Conservation (phyloP, 1,140 invertebrate genomes). For the Lamellibrachia luymesi region DNA sequence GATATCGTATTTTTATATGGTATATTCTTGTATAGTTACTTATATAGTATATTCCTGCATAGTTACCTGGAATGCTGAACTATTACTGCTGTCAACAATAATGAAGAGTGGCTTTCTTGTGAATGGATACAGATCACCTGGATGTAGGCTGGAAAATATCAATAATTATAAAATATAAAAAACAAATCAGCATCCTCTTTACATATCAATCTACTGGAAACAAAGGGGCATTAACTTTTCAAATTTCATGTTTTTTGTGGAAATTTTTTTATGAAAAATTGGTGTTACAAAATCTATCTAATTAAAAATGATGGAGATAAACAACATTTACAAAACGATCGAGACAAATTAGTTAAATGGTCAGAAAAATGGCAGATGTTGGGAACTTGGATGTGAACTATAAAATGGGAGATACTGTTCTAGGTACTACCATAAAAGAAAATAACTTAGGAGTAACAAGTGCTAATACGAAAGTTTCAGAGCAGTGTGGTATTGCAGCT, state of each 20-base stretch:
- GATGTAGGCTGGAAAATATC: slow-evolving; percentile 69
- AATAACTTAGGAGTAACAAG: too few species aligned
- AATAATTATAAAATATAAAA: slow-evolving; percentile 4
- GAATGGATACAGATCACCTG: slow-evolving; percentile 88
- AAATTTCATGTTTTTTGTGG: not conserved
- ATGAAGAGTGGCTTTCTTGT: slow-evolving; percentile 89
- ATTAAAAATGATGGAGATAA: too few species aligned
- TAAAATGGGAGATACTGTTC: too few species aligned
- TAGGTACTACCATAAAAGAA: too few species aligned
- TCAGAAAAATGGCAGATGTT: too few species aligned
- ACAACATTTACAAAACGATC: not conserved
- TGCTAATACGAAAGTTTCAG: too few species aligned
- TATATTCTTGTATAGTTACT: not conserved
- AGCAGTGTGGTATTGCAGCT: too few species aligned
- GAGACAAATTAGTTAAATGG: not conserved
- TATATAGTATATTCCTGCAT: not conserved
- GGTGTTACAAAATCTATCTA: too few species aligned
- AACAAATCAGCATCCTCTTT: not conserved
- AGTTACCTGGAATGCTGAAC: slow-evolving; percentile 78
- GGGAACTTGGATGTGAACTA: too few species aligned
- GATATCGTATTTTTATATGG: not conserved
- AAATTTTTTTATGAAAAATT: too few species aligned
- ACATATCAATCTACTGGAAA: not conserved
- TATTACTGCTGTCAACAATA: slow-evolving; percentile 93
- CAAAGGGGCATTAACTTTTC: not conserved